These are phyloP conservation scores for Micrasema minimum DNA, from an alignment of 1,140 invertebrate species.

Conservation along the genomic window DNA sequence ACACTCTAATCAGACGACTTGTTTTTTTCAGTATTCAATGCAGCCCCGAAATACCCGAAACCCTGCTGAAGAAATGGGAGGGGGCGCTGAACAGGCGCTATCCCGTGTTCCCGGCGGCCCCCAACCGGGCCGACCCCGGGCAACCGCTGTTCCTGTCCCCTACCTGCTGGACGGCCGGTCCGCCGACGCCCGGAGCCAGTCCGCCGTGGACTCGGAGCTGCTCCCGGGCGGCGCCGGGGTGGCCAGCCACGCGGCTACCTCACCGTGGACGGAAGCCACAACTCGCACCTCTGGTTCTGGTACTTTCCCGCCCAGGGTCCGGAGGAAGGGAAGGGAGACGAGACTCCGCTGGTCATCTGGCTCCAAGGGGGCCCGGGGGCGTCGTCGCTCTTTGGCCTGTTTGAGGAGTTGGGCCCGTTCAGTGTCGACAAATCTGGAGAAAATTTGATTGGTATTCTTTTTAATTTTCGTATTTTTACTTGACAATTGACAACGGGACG, in stretches of 20 bases:
- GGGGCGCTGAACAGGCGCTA: constrained; percentile 13
- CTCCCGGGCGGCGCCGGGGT: constrained; percentile 59
- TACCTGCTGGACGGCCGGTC: constrained; percentile 59
- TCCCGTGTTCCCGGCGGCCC: not conserved
- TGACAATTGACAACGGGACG: too few relatives aligned
- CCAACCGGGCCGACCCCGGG: constrained; percentile 48
- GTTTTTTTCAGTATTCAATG: constrained; percentile 9
- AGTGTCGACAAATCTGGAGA: constrained; percentile 57
- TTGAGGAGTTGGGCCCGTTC: constrained; percentile 76
- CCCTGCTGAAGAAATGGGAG: not conserved
- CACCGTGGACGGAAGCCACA: constrained; percentile 79
- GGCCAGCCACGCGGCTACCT: constrained; percentile 63
- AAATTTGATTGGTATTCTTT: constrained; percentile 42
- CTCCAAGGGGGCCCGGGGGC: constrained; percentile 83
- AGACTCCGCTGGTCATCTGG: constrained; percentile 84
- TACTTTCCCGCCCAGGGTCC: constrained; percentile 79
- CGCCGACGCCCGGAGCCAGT: constrained; percentile 59
- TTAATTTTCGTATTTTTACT: too few relatives aligned
- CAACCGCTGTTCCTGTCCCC: constrained; percentile 59
- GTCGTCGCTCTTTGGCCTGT: constrained; percentile 77
- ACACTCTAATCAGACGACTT: too few relatives aligned
- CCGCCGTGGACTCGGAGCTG: constrained; percentile 59
- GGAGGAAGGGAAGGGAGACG: constrained; percentile 59
- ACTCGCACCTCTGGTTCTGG: constrained; percentile 91
- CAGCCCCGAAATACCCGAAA: not conserved